These are phyloP conservation scores for Octodon degus DNA, from an alignment of 2,113 vertebrate species.

Conservation along the genomic window DNA sequence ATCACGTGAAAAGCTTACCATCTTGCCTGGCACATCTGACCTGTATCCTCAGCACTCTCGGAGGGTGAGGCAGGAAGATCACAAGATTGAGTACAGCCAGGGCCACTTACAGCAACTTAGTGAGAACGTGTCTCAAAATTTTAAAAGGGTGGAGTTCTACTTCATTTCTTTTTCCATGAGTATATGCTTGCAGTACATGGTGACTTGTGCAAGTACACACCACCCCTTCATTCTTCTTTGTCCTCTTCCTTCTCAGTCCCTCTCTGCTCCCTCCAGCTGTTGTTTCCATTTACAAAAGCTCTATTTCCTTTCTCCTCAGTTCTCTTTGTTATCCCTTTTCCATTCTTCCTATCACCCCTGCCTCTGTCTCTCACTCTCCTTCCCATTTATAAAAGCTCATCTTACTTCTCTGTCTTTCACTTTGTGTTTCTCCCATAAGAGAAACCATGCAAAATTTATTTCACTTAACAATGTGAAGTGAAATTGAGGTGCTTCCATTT, in stretches of 20 bases:
- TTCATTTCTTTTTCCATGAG: not conserved
- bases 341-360: not conserved
- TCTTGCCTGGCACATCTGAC: not conserved
- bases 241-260: not conserved
- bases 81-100: not conserved
- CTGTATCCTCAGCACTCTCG: not conserved
- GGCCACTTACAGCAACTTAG: not conserved
- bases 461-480: not conserved
- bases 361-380: not conserved
- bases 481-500: not conserved
- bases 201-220: too few species aligned
- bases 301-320: not conserved
- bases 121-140: not conserved
- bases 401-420: not conserved
- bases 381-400: not conserved
- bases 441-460: not conserved
- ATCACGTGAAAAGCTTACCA: not conserved
- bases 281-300: not conserved
- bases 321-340: not conserved
- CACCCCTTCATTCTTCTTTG: not conserved
- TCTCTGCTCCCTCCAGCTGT: not conserved
- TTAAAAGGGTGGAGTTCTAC: not conserved
- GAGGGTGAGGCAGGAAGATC: not conserved
- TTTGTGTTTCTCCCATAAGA: not conserved
- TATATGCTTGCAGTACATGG: not conserved